Conservation (phyloP, 2,797 vertebrate species). For the Gymnocypris eckloni region DNA sequence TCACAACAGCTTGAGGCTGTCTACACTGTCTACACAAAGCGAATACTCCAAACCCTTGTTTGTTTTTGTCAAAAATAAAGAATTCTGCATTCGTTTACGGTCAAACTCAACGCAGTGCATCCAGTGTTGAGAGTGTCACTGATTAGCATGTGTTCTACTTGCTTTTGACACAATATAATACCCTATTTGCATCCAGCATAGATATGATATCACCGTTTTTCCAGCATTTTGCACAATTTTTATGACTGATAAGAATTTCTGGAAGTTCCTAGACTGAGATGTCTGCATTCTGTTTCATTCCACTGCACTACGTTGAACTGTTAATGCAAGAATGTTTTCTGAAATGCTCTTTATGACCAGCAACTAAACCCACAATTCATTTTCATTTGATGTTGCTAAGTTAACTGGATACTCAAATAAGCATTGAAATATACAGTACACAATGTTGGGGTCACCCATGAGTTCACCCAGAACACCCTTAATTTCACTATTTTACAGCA, state of each 20-base stretch:
- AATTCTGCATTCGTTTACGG: background rate
- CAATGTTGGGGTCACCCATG: background rate
- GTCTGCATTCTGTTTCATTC: background rate
- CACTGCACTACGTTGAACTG: background rate
- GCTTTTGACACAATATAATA: background rate
- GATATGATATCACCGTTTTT: background rate
- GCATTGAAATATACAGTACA: background rate
- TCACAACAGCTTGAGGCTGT: constrained; percentile 13
- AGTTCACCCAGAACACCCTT: too few relatives aligned
- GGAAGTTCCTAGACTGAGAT: background rate
- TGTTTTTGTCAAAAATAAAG: background rate
- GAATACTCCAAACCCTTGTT: background rate
- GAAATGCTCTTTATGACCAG: background rate
- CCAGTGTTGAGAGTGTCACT: background rate
- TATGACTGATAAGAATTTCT: background rate
- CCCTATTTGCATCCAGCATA: background rate
- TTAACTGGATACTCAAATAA: background rate
- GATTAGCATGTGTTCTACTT: background rate
- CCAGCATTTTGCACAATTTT: background rate
- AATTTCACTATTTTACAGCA: too few relatives aligned
- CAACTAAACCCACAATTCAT: too few relatives aligned
- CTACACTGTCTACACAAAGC: too few relatives aligned
- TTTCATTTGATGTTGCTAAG: background rate
- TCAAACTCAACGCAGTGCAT: background rate
- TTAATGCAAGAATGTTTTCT: background rate